Percentiles rank a stretch among this genome's conserved stretches.
phyloP scores from a whole-genome alignment of 2,888 invertebrate species.

The Hypercompe scribonia region DNA sequence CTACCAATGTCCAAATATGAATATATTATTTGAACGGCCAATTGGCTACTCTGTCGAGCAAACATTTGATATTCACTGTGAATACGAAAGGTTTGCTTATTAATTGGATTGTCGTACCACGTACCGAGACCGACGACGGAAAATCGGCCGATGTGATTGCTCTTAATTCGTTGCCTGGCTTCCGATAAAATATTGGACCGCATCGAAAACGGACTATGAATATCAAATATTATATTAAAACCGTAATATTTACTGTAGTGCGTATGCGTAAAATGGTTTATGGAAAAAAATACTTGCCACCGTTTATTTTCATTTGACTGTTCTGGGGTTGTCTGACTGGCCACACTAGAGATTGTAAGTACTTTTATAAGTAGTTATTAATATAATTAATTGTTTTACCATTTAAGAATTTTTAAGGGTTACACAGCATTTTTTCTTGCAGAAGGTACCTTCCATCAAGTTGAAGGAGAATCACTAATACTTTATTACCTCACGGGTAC shows the following conservation, averaged over 20 bases:
- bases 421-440: too few relatives aligned
- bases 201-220: slow-evolving; percentile 66
- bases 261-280: not conserved
- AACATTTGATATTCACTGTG: slow-evolving; percentile 82
- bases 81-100: slow-evolving; percentile 82
- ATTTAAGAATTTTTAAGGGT: too few relatives aligned
- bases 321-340: not conserved
- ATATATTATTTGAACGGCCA: slow-evolving; percentile 79
- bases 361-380: too few relatives aligned
- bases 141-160: slow-evolving; percentile 77
- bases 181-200: slow-evolving; percentile 71
- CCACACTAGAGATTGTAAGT: too few relatives aligned
- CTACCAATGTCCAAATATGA: slow-evolving; percentile 75
- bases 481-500: too few relatives aligned
- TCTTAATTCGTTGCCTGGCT: slow-evolving; percentile 72
- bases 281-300: not conserved
- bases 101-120: slow-evolving; percentile 81
- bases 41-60: slow-evolving; percentile 69
- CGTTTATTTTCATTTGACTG: slow-evolving; percentile 9
- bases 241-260: slow-evolving; percentile 24
- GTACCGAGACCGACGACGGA: slow-evolving; percentile 63
- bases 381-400: too few relatives aligned
- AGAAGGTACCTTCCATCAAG: too few relatives aligned
- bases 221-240: slow-evolving; percentile 67
- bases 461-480: too few relatives aligned